Percentiles rank a stretch among this genome's conserved stretches.
phyloP scores from a whole-genome alignment of 2,113 vertebrate species.

The Rhadina sibilatrix region DNA sequence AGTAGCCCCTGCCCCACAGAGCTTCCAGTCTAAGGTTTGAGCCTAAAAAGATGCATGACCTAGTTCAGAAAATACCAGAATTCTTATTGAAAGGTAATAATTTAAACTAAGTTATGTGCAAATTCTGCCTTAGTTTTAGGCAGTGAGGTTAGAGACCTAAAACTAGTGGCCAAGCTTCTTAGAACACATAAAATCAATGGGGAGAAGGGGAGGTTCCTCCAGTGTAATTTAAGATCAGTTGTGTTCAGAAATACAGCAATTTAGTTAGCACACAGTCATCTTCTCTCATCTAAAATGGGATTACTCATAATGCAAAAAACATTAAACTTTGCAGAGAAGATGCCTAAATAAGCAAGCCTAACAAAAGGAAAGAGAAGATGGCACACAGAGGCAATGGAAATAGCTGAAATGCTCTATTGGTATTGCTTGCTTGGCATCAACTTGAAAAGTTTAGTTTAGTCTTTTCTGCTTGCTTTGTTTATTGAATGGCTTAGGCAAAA shows the following conservation, averaged over 20 bases:
- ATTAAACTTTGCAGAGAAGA: neutral
- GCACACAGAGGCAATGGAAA: neutral
- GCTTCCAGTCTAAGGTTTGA: neutral
- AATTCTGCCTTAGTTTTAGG: neutral
- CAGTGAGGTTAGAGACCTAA: neutral
- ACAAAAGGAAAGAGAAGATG: neutral
- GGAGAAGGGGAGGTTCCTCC: neutral
- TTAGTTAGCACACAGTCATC: neutral
- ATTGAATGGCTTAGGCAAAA: neutral
- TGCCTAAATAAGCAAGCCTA: neutral
- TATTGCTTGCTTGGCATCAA: neutral
- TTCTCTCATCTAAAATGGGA: neutral
- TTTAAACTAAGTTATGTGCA: neutral
- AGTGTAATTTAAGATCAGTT: neutral
- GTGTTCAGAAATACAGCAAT: neutral
- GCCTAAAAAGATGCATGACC: neutral
- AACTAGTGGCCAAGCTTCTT: neutral
- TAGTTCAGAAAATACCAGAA: neutral
- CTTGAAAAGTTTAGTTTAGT: neutral
- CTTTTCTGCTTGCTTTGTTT: neutral
- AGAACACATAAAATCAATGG: neutral
- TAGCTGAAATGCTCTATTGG: neutral
- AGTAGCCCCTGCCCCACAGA: neutral
- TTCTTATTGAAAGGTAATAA: neutral
- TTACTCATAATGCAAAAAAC: neutral